Evolutionary conservation across 2,797 vertebrate species (phyloP).

Genomic region (Petrocephalus schoutedeni): DNA sequence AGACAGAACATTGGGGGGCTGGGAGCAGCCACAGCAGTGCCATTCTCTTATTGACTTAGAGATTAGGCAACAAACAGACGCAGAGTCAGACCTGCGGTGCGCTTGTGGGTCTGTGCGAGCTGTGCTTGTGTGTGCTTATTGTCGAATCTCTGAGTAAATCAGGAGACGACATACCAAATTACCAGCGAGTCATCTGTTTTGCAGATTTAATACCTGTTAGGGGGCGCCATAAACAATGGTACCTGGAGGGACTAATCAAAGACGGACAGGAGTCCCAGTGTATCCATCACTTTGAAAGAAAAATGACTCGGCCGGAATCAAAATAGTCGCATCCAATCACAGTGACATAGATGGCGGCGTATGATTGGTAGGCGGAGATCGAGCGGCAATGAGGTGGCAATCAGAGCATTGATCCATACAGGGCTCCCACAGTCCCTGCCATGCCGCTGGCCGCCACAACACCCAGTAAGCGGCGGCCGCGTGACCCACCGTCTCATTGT

Average conservation of each 20-base stretch:
- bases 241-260: not conserved
- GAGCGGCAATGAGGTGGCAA: constrained; percentile 40
- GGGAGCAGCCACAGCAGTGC: not conserved
- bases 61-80: not conserved
- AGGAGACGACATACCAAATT: not conserved
- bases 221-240: not conserved
- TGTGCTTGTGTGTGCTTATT: not conserved
- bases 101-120: too few species aligned
- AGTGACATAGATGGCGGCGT: not conserved
- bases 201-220: not conserved
- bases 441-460: not conserved
- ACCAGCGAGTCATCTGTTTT: not conserved
- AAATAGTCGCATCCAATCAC: not conserved
- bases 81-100: not conserved
- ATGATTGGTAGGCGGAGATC: constrained; percentile 21
- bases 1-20: not conserved
- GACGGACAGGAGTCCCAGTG: not conserved
- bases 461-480: not conserved
- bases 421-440: not conserved
- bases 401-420: constrained; percentile 27
- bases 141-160: not conserved
- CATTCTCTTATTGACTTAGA: not conserved
- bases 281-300: not conserved
- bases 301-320: not conserved
- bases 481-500: constrained; percentile 68